These are phyloP conservation scores for Bradypodion ventrale DNA, from an alignment of 2,797 vertebrate species.

Conservation along the genomic window DNA sequence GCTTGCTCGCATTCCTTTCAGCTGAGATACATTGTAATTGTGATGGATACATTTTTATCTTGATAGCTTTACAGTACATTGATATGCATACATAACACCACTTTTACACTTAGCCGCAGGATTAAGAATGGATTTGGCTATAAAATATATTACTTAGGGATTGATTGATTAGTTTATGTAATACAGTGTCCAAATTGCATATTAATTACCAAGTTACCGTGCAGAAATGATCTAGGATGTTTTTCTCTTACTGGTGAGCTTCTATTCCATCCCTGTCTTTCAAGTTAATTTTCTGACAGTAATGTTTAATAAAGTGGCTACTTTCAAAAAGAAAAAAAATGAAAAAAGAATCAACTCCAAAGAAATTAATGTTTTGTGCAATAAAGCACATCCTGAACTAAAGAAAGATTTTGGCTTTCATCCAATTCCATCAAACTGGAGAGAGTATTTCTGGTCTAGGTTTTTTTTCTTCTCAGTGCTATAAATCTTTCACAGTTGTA, in stretches of 20 bases:
- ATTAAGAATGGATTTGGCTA: slow-evolving; percentile 1
- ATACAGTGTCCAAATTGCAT: slow-evolving; percentile 1
- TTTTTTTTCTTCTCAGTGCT: slow-evolving; percentile 22
- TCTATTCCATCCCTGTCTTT: slow-evolving; percentile 27
- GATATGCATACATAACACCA: no score
- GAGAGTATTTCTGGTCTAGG: not conserved
- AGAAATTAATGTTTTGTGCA: not conserved
- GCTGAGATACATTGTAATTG: no score
- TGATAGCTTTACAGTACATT: no score
- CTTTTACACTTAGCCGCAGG: not conserved
- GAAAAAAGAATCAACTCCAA: not conserved
- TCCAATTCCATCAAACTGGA: not conserved
- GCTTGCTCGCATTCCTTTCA: no score
- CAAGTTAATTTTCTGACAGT: slow-evolving; percentile 14
- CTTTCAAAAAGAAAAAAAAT: not conserved
- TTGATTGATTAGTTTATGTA: slow-evolving; percentile 4
- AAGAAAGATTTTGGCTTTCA: not conserved
- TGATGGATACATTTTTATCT: no score
- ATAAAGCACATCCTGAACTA: not conserved
- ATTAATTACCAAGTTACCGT: slow-evolving; percentile 10
- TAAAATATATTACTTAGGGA: not conserved
- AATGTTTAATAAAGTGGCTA: slow-evolving; percentile 3
- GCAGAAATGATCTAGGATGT: not conserved
- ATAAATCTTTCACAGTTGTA: slow-evolving; percentile 3
- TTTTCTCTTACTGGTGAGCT: slow-evolving; percentile 10